phyloP scores from a whole-genome alignment of 2,888 invertebrate species.

The Spilosoma lubricipeda region DNA sequence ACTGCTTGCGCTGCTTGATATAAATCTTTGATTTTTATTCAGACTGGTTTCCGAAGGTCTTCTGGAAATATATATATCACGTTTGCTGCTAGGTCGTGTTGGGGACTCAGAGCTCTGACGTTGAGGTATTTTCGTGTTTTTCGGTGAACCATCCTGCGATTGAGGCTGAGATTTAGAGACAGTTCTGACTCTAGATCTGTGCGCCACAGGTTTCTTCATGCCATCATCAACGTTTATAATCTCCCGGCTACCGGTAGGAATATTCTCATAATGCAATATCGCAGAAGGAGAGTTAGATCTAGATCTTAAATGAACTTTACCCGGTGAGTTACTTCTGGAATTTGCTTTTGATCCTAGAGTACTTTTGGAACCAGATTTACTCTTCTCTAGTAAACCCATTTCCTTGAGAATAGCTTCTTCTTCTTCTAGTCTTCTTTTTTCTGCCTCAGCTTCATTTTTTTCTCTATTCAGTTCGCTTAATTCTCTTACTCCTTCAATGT shows the following conservation, averaged over 20 bases:
- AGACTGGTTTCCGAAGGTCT: conserved; percentile 66
- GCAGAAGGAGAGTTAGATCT: conserved; percentile 80
- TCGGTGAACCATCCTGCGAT: conserved; percentile 81
- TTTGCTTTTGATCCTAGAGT: conserved; percentile 55
- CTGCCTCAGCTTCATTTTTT: conserved; percentile 80
- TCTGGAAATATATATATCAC: conserved; percentile 58
- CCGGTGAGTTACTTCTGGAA: conserved; percentile 78
- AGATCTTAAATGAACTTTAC: conserved; percentile 73
- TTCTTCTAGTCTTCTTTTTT: conserved; percentile 75
- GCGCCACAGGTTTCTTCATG: conserved; percentile 66
- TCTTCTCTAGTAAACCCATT: conserved; percentile 78
- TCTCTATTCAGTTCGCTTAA: conserved; percentile 82
- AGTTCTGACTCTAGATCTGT: conserved; percentile 72
- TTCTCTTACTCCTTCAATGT: conserved; percentile 81
- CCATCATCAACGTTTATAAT: conserved; percentile 67
- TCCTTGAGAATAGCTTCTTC: conserved; percentile 81
- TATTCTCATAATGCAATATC: conserved; percentile 70
- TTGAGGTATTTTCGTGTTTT: conserved; percentile 82
- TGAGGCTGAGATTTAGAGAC: conserved; percentile 80
- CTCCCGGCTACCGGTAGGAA: conserved; percentile 61
- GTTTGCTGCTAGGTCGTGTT: conserved; percentile 57
- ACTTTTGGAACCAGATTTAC: conserved; percentile 52
- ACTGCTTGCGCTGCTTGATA: conserved; percentile 83
- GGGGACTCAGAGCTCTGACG: conserved; percentile 81
- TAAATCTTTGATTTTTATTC: conserved; percentile 73